Percentiles rank a stretch among this genome's conserved stretches.
Conservation (phyloP, 2,113 vertebrate genomes). For the Oreochromis aureus region DNA sequence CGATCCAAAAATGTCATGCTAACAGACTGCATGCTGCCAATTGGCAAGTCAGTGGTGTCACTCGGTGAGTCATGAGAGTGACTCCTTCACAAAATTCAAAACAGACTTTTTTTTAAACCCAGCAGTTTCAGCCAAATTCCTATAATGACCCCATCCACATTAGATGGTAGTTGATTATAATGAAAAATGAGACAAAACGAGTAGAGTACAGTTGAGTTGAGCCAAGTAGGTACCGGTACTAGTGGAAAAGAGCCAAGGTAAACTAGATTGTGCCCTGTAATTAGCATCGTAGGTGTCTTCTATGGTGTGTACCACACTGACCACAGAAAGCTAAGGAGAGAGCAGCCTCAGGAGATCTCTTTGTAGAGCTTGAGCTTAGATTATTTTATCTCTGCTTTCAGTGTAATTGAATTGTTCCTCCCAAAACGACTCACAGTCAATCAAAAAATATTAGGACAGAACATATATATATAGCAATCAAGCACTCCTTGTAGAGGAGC, state of each 20-base stretch:
- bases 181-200: neutral
- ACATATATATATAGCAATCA: neutral
- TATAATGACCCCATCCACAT: neutral
- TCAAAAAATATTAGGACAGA: neutral
- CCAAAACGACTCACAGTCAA: rapidly evolving
- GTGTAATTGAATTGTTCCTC: neutral
- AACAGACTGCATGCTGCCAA: neutral
- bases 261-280: neutral
- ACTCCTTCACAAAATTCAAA: neutral
- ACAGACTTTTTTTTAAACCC: neutral
- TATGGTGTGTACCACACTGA: neutral
- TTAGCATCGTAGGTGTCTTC: neutral
- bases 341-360: neutral
- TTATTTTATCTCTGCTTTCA: neutral
- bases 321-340: neutral
- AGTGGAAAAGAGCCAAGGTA: neutral
- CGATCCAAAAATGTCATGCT: neutral
- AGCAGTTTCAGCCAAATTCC: neutral
- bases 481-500: neutral
- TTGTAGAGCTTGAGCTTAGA: neutral
- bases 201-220: neutral
- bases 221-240: neutral
- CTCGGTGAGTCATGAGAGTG: neutral
- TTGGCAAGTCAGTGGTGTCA: neutral
- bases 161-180: neutral